phyloP scores from a whole-genome alignment of 2,797 vertebrate genomes.

The Pipistrellus pipistrellus region DNA sequence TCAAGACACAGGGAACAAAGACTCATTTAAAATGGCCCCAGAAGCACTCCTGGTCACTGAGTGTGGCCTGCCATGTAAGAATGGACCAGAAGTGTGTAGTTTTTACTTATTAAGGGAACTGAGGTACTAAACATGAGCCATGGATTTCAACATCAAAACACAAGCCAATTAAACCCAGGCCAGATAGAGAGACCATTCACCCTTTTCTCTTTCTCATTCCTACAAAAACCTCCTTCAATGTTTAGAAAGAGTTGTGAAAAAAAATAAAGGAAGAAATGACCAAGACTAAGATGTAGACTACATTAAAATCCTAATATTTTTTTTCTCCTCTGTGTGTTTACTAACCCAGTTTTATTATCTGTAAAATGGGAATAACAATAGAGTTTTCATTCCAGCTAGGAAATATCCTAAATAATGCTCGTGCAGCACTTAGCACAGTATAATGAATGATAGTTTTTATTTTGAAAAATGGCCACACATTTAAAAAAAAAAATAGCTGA shows the following conservation, averaged over 20 bases:
- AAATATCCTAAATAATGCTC: not conserved
- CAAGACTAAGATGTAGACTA: not conserved
- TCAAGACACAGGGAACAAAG: not conserved
- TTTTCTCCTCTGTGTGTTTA: not conserved
- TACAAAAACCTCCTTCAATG: not conserved
- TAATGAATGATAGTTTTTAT: not conserved
- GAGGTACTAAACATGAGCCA: not conserved
- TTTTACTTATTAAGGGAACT: not conserved
- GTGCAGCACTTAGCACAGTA: no score
- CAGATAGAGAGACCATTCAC: rapidly evolving
- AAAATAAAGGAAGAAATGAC: not conserved
- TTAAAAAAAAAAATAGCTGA: not conserved
- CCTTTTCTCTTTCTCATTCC: not conserved
- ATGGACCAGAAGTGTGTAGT: not conserved
- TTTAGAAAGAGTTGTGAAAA: not conserved
- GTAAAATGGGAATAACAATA: not conserved
- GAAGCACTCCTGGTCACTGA: not conserved
- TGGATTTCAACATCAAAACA: not conserved
- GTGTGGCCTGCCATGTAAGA: not conserved
- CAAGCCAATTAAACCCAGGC: not conserved
- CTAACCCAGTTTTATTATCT: not conserved
- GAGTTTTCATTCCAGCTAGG: not conserved
- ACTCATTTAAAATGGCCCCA: rapidly evolving
- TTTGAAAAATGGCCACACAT: not conserved
- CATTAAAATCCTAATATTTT: not conserved